Evolutionary conservation across 2,797 vertebrate genomes (phyloP).

Genomic region (Vireo griseus): DNA sequence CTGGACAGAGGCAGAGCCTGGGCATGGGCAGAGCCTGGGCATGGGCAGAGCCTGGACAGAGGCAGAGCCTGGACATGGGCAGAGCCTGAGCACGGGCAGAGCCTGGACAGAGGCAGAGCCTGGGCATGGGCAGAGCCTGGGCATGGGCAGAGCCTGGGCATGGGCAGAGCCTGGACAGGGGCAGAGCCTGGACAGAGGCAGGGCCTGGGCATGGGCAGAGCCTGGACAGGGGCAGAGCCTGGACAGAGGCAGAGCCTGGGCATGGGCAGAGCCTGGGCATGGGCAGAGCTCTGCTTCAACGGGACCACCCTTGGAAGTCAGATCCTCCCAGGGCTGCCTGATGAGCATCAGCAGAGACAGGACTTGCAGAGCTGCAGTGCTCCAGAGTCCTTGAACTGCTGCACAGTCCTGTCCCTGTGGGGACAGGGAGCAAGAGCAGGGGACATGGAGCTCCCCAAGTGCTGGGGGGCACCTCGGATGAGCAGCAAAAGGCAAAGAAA

Average conservation of each 20-base stretch:
- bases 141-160: no score
- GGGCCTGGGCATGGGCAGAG: no score
- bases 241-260: background rate
- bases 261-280: background rate
- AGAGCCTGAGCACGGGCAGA: no score
- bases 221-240: no score
- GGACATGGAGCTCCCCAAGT: background rate
- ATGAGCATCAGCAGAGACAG: background rate
- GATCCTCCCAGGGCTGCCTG: background rate
- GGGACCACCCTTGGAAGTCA: fast-evolving
- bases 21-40: no score
- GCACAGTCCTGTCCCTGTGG: fast-evolving
- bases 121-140: background rate
- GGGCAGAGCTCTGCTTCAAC: background rate
- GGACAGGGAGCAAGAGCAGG: background rate
- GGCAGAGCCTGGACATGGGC: no score
- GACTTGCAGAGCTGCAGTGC: background rate
- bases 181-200: no score
- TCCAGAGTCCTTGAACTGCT: fast-evolving
- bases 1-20: background rate
- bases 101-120: no score
- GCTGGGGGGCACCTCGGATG: background rate
- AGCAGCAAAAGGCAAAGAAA: background rate
- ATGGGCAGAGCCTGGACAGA: no score
- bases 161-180: no score